phyloP scores from a whole-genome alignment of 2,888 invertebrate species.

The Gerris lacustris region DNA sequence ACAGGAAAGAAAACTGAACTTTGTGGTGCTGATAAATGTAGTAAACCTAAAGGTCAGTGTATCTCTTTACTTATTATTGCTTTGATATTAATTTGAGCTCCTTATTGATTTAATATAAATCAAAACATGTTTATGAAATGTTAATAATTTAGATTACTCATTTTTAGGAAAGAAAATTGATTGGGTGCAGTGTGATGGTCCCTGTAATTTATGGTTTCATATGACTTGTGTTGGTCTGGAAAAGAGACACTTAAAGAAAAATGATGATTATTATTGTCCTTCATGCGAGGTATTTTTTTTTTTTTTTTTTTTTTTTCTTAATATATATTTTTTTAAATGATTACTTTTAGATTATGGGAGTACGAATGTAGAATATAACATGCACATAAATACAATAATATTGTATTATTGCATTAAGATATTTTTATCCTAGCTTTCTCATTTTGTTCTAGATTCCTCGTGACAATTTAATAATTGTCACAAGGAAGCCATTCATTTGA shows the following conservation, averaged over 20 bases:
- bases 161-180: slow-evolving; percentile 39
- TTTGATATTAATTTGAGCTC: neutral
- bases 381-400: no score
- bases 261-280: slow-evolving; percentile 75
- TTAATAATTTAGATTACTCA: neutral
- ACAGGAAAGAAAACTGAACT: neutral
- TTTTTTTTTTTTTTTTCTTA: neutral
- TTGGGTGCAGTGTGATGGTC: slow-evolving; percentile 96
- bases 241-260: slow-evolving; percentile 66
- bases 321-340: no score
- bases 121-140: neutral
- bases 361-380: no score
- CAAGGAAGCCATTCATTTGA: no score
- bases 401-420: no score
- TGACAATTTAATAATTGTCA: no score
- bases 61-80: neutral
- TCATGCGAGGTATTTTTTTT: slow-evolving; percentile 36
- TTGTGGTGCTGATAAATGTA: slow-evolving; percentile 7
- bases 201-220: slow-evolving; percentile 95
- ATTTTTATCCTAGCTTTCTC: no score
- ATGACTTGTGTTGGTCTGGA: slow-evolving; percentile 85
- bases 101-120: neutral
- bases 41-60: neutral
- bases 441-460: no score
- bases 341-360: no score